Evolutionary conservation across 2,888 invertebrate genomes (phyloP).

Genomic region (Hemithea aestivaria): DNA sequence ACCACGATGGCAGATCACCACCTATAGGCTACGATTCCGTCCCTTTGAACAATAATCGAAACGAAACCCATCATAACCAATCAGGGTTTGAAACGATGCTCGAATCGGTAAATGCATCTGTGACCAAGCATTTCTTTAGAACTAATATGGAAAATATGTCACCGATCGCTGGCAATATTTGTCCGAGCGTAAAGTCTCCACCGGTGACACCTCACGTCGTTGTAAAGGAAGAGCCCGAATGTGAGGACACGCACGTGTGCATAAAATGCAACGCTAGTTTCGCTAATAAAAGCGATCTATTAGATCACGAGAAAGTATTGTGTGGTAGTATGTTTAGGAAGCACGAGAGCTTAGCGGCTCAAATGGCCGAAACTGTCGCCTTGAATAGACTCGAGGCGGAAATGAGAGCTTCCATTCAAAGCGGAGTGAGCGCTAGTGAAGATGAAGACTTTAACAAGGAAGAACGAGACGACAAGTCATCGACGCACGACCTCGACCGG

Average conservation of each 20-base stretch:
- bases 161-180: conserved; percentile 72
- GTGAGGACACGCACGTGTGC: conserved; percentile 72
- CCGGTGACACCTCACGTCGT: conserved; percentile 44
- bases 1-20: conserved; percentile 43
- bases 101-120: conserved; percentile 86
- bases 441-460: conserved; percentile 79
- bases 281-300: conserved; percentile 77
- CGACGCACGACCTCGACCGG: conserved; percentile 82
- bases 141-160: conserved; percentile 83
- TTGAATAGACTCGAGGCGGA: conserved; percentile 74
- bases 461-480: conserved; percentile 74
- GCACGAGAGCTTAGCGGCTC: conserved; percentile 88
- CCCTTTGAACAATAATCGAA: conserved; percentile 49
- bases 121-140: conserved; percentile 85
- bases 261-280: conserved; percentile 80
- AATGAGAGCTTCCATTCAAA: conserved; percentile 71
- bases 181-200: conserved; percentile 57
- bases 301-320: conserved; percentile 85
- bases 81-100: conserved; percentile 85
- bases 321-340: conserved; percentile 79
- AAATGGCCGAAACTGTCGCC: conserved; percentile 83
- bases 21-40: conserved; percentile 52
- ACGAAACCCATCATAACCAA: conserved; percentile 68
- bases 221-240: conserved; percentile 63
- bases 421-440: conserved; percentile 78